Conservation (phyloP, 2,113 vertebrate genomes). For the Gymnorhina tibicen region DNA sequence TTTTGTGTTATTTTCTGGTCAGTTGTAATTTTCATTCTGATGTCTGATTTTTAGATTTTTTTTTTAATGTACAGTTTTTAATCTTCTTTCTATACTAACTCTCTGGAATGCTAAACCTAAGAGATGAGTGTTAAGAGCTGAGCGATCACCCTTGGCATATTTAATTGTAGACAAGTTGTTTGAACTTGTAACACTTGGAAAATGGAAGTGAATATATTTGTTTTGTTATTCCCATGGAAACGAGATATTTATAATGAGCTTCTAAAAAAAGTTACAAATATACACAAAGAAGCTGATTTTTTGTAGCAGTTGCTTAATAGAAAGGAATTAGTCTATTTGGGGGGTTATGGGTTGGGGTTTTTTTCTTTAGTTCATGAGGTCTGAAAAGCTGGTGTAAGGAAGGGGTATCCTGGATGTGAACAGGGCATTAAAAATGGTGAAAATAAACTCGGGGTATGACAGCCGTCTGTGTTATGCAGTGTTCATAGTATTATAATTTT, state of each 20-base stretch:
- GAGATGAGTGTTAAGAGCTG: neutral
- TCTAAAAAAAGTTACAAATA: constrained; percentile 8
- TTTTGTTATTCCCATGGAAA: constrained; percentile 32
- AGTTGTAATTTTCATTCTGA: neutral
- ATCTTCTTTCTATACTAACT: neutral
- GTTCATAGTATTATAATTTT: neutral
- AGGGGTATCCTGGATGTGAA: neutral
- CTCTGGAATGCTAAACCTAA: neutral
- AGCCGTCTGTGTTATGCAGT: neutral
- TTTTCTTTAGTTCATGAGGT: neutral
- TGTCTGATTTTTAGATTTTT: neutral
- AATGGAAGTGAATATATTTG: constrained; percentile 17
- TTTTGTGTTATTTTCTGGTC: neutral
- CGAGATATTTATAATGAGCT: neutral
- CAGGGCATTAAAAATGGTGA: neutral
- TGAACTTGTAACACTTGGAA: constrained; percentile 36
- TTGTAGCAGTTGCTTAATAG: neutral
- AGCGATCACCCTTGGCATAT: neutral
- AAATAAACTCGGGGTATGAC: neutral
- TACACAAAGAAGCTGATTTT: neutral
- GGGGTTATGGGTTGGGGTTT: rapidly evolving
- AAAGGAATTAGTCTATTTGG: neutral
- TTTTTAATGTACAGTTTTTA: neutral
- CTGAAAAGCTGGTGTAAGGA: neutral
- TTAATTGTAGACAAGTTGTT: neutral